These are phyloP conservation scores for Camelus dromedarius DNA, from an alignment of 2,113 vertebrate species.

Conservation along the genomic window DNA sequence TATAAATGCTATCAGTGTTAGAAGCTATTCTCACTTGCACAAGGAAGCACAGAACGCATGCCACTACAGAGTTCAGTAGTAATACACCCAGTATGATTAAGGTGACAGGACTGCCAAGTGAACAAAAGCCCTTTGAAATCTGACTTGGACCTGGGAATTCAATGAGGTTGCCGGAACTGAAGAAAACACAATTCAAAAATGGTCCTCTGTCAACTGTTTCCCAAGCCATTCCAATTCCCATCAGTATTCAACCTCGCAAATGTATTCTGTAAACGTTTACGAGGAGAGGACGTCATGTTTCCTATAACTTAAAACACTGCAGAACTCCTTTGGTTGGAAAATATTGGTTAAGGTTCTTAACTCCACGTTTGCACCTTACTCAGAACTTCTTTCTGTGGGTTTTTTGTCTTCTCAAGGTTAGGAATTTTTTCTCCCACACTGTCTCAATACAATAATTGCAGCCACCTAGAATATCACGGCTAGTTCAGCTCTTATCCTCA, in stretches of 20 bases:
- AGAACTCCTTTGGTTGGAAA: not conserved
- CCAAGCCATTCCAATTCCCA: rapidly evolving
- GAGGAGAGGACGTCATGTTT: not conserved
- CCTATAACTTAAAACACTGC: not conserved
- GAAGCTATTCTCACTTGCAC: not conserved
- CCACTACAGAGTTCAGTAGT: not conserved
- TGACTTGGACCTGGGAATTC: not conserved
- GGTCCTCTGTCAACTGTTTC: not conserved
- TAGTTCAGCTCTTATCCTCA: slow-evolving; percentile 46
- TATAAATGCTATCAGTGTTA: not conserved
- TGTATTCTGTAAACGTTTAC: not conserved
- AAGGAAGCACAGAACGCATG: too few species aligned
- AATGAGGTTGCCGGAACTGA: not conserved
- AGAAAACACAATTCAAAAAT: not conserved
- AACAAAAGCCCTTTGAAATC: not conserved
- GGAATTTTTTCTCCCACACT: not conserved
- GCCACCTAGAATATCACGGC: not conserved
- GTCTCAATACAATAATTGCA: not conserved
- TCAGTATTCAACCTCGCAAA: not conserved
- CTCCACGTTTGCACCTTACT: not conserved
- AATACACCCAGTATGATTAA: not conserved
- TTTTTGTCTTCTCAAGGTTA: not conserved
- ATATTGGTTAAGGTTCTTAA: not conserved
- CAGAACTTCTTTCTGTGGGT: rapidly evolving
- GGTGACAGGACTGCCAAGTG: not conserved